Base-by-base conservation (phyloP, 2,888 invertebrate genomes). In the Amblyjoppa proteus region DNA sequence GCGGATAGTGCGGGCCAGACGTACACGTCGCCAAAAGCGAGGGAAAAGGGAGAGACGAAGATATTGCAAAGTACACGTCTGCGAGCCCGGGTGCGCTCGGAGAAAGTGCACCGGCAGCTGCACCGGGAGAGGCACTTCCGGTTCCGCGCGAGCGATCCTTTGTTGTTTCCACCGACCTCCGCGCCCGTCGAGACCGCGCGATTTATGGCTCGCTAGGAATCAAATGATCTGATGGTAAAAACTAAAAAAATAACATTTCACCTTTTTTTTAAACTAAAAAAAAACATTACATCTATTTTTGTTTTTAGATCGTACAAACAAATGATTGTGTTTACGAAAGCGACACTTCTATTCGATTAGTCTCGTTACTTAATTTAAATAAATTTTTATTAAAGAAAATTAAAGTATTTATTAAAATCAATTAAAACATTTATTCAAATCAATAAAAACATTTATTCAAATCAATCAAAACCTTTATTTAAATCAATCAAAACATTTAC, bases 71-170 rank as follows among this genome's bases (percentile, higher is more conserved):
- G 25, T 28, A 16, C 58, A 58, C 64, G 45, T 64, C 74, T 20
- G 45, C 25, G 69, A 38, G 38, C 77, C 38, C 61, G 49, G 49
- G 56, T 41, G 49, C 49, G 49, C 58, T 61, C 49, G 71, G 49
- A 75, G 81, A 76, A 77, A 77, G 68, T 69, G 71, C 74, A 66
- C 64, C 56, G 38, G 58, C 79, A 58, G 80, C 51, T 79, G 38
- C 58, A 58, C 28, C 28, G 31, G 58, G 34, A 68, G 71, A 68
- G 49, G 68, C 34, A 58, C 58, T 84, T 84, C 77, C 81, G 77
- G 81, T 81, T 81, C 73, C 53, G 73, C 58, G 45, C 34, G 66
- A 71, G 41, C 34, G 51, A 66, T 77, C 76, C 53, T 84, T 74
- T 58, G 71, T 83, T 78, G 69, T 73, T 13, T 66, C 41, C 53